phyloP scores from a whole-genome alignment of 2,797 vertebrate genomes.

The Semotilus atromaculatus region DNA sequence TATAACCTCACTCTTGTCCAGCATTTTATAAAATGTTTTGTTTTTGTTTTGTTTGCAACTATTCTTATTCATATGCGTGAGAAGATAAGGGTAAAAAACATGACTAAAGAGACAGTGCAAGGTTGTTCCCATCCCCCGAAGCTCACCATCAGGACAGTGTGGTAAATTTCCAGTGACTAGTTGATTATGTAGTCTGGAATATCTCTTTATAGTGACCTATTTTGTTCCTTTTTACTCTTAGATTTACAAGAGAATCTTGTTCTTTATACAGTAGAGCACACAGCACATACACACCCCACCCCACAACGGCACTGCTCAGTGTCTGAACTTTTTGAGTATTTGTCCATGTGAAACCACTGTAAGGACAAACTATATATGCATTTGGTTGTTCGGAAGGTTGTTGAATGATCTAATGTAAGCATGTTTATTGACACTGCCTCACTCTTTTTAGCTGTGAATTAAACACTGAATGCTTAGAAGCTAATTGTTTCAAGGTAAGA shows the following conservation, averaged over 20 bases:
- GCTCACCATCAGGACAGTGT: neutral
- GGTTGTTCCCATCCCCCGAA: neutral
- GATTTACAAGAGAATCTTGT: constrained; percentile 17
- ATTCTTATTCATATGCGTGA: neutral
- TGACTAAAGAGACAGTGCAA: neutral
- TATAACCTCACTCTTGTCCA: neutral
- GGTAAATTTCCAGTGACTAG: constrained; percentile 18
- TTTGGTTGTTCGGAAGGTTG: constrained; percentile 8
- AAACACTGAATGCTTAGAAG: constrained; percentile 42
- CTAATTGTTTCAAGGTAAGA: constrained; percentile 25
- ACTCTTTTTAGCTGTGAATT: constrained; percentile 35
- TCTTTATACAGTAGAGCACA: constrained; percentile 4
- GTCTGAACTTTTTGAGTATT: constrained; percentile 32
- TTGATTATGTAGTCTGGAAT: constrained; percentile 40
- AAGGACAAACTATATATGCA: constrained; percentile 25
- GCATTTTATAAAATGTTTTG: neutral
- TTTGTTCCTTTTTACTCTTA: constrained; percentile 54
- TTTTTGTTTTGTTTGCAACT: neutral
- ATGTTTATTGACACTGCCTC: constrained; percentile 49
- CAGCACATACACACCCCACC: constrained; percentile 21
- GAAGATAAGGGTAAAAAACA: neutral
- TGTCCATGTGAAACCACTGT: constrained; percentile 26
- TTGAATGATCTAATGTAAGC: constrained; percentile 23
- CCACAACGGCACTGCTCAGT: neutral
- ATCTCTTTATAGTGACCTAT: constrained; percentile 72